These are phyloP conservation scores for Adelosebastes latens DNA, from an alignment of 2,797 vertebrate genomes.

Conservation along the genomic window DNA sequence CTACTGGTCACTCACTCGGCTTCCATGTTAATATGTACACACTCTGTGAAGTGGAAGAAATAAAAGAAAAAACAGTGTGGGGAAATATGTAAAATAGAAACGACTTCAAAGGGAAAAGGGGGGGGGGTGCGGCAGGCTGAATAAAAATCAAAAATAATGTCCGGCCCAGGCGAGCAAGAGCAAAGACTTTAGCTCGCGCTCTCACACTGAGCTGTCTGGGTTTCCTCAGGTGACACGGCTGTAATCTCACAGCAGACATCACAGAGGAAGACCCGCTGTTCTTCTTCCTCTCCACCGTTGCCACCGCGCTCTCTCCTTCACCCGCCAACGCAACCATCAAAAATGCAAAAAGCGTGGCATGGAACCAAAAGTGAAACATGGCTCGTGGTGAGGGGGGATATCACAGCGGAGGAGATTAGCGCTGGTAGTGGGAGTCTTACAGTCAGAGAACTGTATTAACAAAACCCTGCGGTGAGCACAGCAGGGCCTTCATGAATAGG, in stretches of 20 bases:
- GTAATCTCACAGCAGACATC: slow-evolving; percentile 56
- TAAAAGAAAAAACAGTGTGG: slow-evolving; percentile 7
- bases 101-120: slow-evolving; percentile 46
- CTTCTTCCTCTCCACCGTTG: slow-evolving; percentile 23
- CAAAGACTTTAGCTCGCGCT: slow-evolving; percentile 6
- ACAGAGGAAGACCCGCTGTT: slow-evolving; percentile 37
- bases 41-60: slow-evolving; percentile 17
- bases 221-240: slow-evolving; percentile 52
- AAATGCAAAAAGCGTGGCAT: slow-evolving; percentile 51
- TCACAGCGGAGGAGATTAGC: slow-evolving; percentile 24
- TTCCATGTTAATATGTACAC: neutral
- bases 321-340: slow-evolving; percentile 56
- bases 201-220: slow-evolving; percentile 33
- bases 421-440: slow-evolving; percentile 3
- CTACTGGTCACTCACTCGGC: slow-evolving; percentile 56
- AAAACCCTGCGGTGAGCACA: slow-evolving; percentile 5
- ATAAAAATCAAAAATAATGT: slow-evolving; percentile 44
- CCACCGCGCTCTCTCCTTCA: neutral
- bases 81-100: slow-evolving; percentile 32
- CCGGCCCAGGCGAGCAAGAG: slow-evolving; percentile 21
- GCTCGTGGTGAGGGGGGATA: slow-evolving; percentile 33
- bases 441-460: slow-evolving; percentile 32
- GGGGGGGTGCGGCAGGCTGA: slow-evolving; percentile 9
- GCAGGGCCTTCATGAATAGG: neutral
- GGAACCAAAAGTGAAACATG: slow-evolving; percentile 51